Evolutionary conservation across 2,888 invertebrate species (phyloP).

Genomic region (Parapristionchus giblindavisi): DNA sequence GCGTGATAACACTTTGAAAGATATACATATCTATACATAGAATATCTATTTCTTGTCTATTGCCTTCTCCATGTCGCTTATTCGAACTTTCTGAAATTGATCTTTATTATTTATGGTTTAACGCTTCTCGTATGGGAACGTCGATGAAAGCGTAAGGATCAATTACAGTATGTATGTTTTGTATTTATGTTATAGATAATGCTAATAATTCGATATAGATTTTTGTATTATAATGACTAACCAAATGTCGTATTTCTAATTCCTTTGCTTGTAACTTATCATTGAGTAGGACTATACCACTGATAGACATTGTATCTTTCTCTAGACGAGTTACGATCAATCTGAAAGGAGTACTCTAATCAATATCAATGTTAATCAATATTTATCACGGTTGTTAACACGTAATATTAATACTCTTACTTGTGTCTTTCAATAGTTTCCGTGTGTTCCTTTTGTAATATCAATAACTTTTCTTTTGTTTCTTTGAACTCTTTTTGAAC

Average conservation of each 20-base stretch:
- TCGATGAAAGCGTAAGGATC: background rate
- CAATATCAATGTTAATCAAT: background rate
- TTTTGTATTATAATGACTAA: background rate
- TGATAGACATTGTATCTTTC: conserved; percentile 17
- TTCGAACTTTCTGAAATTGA: conserved; percentile 26
- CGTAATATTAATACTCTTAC: background rate
- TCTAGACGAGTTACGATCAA: conserved; percentile 18
- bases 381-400: background rate
- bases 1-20: too few species aligned
- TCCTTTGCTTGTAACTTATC: conserved; percentile 39
- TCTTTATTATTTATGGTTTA: background rate
- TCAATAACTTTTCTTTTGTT: conserved; percentile 9
- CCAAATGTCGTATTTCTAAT: conserved; percentile 25
- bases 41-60: background rate
- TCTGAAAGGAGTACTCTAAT: background rate
- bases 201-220: background rate
- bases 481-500: conserved; percentile 14
- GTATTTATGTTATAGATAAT: background rate
- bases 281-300: conserved; percentile 33
- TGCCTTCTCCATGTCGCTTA: conserved; percentile 12
- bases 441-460: conserved; percentile 3
- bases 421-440: conserved; percentile 23
- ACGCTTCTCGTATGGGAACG: background rate
- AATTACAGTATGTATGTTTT: background rate
- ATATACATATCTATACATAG: too few species aligned